phyloP scores from a whole-genome alignment of 2,797 vertebrate genomes.

The Neosalanx taihuensis region DNA sequence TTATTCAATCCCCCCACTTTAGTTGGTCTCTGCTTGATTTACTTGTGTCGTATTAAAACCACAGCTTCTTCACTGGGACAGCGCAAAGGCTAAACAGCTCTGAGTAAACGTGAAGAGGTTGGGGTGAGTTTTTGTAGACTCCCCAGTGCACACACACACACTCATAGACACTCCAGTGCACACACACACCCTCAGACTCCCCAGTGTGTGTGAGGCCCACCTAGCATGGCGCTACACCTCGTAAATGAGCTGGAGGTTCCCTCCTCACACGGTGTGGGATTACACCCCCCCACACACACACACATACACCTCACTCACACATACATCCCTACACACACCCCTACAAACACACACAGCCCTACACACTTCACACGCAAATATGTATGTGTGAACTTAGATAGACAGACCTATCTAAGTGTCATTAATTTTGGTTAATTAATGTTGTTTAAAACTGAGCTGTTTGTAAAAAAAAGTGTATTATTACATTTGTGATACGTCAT shows the following conservation, averaged over 20 bases:
- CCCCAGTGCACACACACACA: slow-evolving; percentile 9
- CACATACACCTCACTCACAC: slow-evolving; percentile 5
- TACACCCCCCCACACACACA: slow-evolving; percentile 54
- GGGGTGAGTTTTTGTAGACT: slow-evolving; percentile 51
- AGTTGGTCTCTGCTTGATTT: slow-evolving; percentile 52
- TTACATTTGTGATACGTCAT: too few relatives aligned
- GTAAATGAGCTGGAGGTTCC: slow-evolving; percentile 58
- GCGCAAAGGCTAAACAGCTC: slow-evolving; percentile 56
- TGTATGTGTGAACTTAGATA: background rate
- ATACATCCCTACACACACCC: slow-evolving; percentile 4
- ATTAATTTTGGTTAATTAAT: too few relatives aligned
- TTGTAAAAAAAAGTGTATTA: too few relatives aligned
- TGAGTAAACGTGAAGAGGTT: slow-evolving; percentile 60
- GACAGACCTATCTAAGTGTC: too few relatives aligned
- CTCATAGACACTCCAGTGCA: slow-evolving; percentile 46
- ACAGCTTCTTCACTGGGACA: slow-evolving; percentile 43
- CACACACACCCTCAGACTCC: slow-evolving; percentile 50
- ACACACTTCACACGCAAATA: slow-evolving; percentile 37
- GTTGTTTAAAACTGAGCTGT: too few relatives aligned
- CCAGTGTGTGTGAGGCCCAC: slow-evolving; percentile 63
- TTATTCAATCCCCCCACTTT: slow-evolving; percentile 25
- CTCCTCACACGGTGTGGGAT: slow-evolving; percentile 55
- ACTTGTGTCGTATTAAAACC: slow-evolving; percentile 51
- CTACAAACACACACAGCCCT: slow-evolving; percentile 24
- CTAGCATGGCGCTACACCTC: slow-evolving; percentile 69